phyloP scores from a whole-genome alignment of 2,113 vertebrate genomes.

The Mus musculus region GRCm39 chr2:26782501-26783000 shows the following conservation, averaged over 20 bases:
- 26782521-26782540: conserved; percentile 94
- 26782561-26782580: conserved; percentile 90
- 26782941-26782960: neutral
- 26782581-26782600: conserved; percentile 91
- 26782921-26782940: neutral
- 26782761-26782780: neutral
- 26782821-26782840: too few species aligned
- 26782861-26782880: neutral
- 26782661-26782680: conserved; percentile 90
- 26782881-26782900: conserved; percentile 91
- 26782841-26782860: neutral
- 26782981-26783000: conserved; percentile 91
- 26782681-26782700: conserved; percentile 90
- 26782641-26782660: conserved; percentile 93
- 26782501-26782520: conserved; percentile 95
- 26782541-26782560: conserved; percentile 91
- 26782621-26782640: conserved; percentile 95
- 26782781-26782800: neutral
- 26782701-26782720: conserved; percentile 85
- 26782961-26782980: conserved; percentile 87
- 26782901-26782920: conserved; percentile 62
- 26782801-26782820: too few species aligned
- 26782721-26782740: conserved; percentile 87
- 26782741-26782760: neutral
- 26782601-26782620: conserved; percentile 90